Evolutionary conservation across 2,888 invertebrate genomes (phyloP), one percentile per base, ranked within the genome.

Genomic region (Acronicta alni): DNA sequence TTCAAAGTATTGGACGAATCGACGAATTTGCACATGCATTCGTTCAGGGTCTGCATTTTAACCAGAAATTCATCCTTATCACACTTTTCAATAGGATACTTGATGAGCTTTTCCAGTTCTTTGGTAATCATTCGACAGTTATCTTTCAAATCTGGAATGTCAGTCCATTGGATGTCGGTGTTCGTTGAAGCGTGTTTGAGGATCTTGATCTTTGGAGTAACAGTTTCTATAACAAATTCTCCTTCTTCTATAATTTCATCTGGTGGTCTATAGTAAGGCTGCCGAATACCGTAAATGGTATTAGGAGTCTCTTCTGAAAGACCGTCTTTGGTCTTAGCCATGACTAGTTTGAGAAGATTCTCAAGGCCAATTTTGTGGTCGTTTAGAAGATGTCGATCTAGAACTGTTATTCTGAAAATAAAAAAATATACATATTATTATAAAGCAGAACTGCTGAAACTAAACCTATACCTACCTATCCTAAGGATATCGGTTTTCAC

Each of bases 21-120:
- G 0, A 89, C 89, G 56, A 92, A 92, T 67, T 89, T 91, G 65
- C 89, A 89, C 93, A 94, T 94, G 15, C 83, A 92, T 8, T 92
- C 89, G 20, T 89, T 91, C 1, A 93, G 37, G 0, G 84, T 85
- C 57, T 90, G 84, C 90, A 94, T 92, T 67, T 93, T 94, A 0
- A 65, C 57, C 42, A 91, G 26, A 15, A 93, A 72, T 2, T 86
- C 83, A 14, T 86, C 79, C 15, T 84, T 86, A 8, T 87, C 83
- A 4, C 67, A 69, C 1, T 57, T 61, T 23, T 85, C 86, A 2
- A 67, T 12, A 0, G 87, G 82, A 17, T 65, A 62, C 4, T 83
- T 86, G 3, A 88, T 80, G 15, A 89, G 16, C n/a, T 84, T 87
- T 18, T 91, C 88, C 3, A 90, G 41, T 20, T 90, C 87, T 17